phyloP scores from a whole-genome alignment of 1,140 invertebrate species.

The Drosophila navojoa region DNA sequence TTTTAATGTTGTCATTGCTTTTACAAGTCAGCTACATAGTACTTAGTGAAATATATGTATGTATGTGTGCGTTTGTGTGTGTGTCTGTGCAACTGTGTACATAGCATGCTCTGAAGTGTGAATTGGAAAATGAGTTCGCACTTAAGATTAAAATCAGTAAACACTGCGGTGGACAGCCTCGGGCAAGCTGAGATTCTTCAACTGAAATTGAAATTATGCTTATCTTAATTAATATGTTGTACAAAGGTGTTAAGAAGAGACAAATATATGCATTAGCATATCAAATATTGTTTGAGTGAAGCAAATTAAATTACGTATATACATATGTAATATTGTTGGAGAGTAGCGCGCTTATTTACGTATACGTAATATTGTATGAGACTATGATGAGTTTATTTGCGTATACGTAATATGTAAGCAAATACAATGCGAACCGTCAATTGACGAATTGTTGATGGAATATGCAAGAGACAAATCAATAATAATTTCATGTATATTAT shows the following conservation, averaged over 20 bases:
- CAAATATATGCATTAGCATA: background rate
- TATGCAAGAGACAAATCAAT: background rate
- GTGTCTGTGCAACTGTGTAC: background rate
- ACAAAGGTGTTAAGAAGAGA: background rate
- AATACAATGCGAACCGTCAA: background rate
- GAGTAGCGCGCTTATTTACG: too few relatives aligned
- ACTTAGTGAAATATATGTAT: conserved; percentile 11
- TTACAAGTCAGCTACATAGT: conserved; percentile 36
- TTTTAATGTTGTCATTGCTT: conserved; percentile 42
- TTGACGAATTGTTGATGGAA: background rate
- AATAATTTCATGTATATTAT: background rate
- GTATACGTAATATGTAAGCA: conserved; percentile 18
- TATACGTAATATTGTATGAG: too few relatives aligned
- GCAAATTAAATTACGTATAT: too few relatives aligned
- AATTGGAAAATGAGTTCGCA: conserved; percentile 74
- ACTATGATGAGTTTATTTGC: background rate
- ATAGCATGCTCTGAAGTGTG: conserved; percentile 48
- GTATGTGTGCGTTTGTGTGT: background rate
- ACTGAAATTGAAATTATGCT: conserved; percentile 22
- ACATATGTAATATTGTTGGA: too few relatives aligned
- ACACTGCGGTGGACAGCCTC: conserved; percentile 34
- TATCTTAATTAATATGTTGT: conserved; percentile 14
- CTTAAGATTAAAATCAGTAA: conserved; percentile 73
- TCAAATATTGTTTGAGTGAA: too few relatives aligned
- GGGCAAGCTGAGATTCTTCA: conserved; percentile 13